These are phyloP conservation scores for Trypoxylon attenuatum DNA, from an alignment of 2,888 invertebrate species.

Conservation along the genomic window DNA sequence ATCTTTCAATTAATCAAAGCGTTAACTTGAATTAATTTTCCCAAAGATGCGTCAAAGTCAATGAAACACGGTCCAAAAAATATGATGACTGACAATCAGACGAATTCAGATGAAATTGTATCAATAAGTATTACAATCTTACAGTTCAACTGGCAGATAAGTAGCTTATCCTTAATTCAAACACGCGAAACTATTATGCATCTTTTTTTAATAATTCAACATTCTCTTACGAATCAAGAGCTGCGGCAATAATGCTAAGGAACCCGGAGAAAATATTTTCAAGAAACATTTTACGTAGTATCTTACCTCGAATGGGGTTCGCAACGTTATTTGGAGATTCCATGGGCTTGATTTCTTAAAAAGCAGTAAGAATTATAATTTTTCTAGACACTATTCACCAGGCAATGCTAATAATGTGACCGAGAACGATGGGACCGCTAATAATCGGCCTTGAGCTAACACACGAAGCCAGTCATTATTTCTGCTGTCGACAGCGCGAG, in stretches of 20 bases:
- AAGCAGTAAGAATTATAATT: background rate
- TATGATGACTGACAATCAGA: no score
- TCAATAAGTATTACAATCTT: no score
- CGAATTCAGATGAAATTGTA: no score
- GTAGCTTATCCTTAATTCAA: no score
- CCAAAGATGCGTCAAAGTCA: no score
- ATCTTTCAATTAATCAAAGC: no score
- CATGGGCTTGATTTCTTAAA: conserved; percentile 10
- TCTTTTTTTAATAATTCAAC: no score
- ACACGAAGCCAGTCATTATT: conserved; percentile 45
- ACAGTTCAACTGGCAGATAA: no score
- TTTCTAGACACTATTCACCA: conserved; percentile 23
- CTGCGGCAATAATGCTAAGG: background rate
- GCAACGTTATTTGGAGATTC: conserved; percentile 31
- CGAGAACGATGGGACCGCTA: conserved; percentile 30
- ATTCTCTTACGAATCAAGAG: background rate
- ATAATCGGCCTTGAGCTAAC: conserved; percentile 48
- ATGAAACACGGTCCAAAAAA: no score
- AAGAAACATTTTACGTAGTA: no score
- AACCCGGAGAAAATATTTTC: background rate
- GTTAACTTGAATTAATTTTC: no score
- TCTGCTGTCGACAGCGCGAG: conserved; percentile 44
- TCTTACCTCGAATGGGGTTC: conserved; percentile 41
- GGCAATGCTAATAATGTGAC: conserved; percentile 50
- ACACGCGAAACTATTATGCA: no score